A percentile compares a stretch with the other conserved stretches of the same genome.
Evolutionary conservation across 1,140 invertebrate species (phyloP).

Genomic region (Apolygus lucorum): DNA sequence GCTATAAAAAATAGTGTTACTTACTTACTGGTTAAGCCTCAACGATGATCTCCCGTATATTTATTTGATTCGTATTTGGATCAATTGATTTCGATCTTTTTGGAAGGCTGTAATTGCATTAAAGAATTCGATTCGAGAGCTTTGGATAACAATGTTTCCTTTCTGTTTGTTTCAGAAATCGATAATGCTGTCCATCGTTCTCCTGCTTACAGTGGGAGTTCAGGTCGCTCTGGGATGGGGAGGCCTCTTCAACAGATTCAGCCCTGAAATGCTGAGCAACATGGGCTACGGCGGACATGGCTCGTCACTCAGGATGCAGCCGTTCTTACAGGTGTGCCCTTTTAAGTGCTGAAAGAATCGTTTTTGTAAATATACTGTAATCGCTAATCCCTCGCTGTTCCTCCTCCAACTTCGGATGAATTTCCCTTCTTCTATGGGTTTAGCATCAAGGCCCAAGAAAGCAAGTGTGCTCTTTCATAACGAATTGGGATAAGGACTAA

Average conservation of each 20-base stretch:
- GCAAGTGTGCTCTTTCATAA: too few relatives aligned
- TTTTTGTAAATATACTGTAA: too few relatives aligned
- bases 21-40: not conserved
- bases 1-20: not conserved
- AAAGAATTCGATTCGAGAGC: not conserved
- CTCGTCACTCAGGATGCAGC: constrained; percentile 43
- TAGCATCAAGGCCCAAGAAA: too few relatives aligned
- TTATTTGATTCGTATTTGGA: not conserved
- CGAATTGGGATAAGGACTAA: too few relatives aligned
- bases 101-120: not conserved
- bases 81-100: not conserved
- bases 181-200: constrained; percentile 31
- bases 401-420: too few relatives aligned
- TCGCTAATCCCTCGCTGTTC: too few relatives aligned
- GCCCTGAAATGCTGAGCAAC: constrained; percentile 72
- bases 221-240: constrained; percentile 56
- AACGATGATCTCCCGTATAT: not conserved
- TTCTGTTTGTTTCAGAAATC: constrained; percentile 8
- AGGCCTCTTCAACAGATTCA: constrained; percentile 73
- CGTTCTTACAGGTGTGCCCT: constrained; percentile 46
- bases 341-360: not conserved
- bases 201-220: constrained; percentile 21
- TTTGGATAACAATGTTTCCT: not conserved
- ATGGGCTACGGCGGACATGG: constrained; percentile 61
- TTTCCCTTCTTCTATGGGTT: too few relatives aligned